A percentile compares a stretch with the other conserved stretches of the same genome.
Evolutionary conservation across 2,888 invertebrate species (phyloP).

Genomic region (Leptinotarsa juncta): DNA sequence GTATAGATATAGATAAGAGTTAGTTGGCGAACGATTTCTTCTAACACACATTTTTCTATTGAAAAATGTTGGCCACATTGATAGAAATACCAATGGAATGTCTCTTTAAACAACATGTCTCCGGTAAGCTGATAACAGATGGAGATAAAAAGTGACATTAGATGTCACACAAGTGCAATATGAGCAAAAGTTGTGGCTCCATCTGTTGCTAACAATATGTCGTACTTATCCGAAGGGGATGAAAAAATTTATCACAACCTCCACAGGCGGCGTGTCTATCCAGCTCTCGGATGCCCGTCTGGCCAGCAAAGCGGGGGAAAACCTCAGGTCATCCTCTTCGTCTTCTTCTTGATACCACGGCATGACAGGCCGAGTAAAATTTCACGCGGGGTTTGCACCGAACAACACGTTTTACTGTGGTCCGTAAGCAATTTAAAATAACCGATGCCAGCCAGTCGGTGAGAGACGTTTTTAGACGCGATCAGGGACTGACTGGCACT

Average conservation of each 20-base stretch:
- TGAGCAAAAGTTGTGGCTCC: neutral
- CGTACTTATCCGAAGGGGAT: conserved; percentile 16
- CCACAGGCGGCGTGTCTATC: conserved; percentile 88
- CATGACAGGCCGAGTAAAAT: conserved; percentile 66
- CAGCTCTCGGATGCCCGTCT: conserved; percentile 89
- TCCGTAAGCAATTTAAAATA: conserved; percentile 32
- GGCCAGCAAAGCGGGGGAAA: conserved; percentile 88
- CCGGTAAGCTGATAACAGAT: too few species aligned
- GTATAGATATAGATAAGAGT: too few species aligned
- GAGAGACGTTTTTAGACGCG: conserved; percentile 56
- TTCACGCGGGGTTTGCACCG: conserved; percentile 29
- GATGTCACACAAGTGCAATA: too few species aligned
- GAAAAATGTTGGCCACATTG: too few species aligned
- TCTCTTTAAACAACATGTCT: too few species aligned
- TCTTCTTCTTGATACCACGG: conserved; percentile 82
- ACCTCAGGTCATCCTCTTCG: conserved; percentile 87
- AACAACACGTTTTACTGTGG: conserved; percentile 36
- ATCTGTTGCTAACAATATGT: conserved; percentile 5
- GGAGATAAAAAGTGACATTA: too few species aligned
- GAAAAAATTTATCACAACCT: conserved; percentile 69
- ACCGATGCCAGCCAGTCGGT: conserved; percentile 42
- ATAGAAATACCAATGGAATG: neutral
- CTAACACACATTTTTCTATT: too few species aligned
- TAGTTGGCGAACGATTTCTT: too few species aligned
- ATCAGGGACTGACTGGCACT: conserved; percentile 21